These are phyloP conservation scores for Pao palembangensis DNA, from an alignment of 2,113 vertebrate genomes.

Conservation along the genomic window DNA sequence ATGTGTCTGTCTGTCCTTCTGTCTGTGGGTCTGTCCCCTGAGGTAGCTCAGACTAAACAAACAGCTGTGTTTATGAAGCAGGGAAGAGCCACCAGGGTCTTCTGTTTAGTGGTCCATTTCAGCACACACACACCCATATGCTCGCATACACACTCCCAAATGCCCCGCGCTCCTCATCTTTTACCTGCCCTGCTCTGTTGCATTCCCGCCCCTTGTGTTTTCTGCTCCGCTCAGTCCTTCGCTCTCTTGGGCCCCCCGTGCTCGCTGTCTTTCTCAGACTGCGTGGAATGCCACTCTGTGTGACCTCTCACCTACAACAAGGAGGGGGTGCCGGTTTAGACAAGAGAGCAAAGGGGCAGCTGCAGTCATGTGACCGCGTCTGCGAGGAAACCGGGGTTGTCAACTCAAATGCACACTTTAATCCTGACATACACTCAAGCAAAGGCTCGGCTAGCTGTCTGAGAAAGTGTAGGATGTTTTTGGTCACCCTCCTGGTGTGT, in stretches of 20 bases:
- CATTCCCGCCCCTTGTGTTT: slow-evolving; percentile 35
- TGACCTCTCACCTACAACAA: slow-evolving; percentile 80
- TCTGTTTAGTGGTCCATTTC: slow-evolving; percentile 67
- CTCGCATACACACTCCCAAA: slow-evolving; percentile 11
- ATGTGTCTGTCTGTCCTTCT: slow-evolving; percentile 63
- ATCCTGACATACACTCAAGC: slow-evolving; percentile 7
- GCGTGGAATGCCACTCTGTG: slow-evolving; percentile 77
- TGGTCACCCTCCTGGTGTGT: slow-evolving; percentile 30
- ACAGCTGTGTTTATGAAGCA: slow-evolving; percentile 70
- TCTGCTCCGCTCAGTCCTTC: slow-evolving; percentile 13
- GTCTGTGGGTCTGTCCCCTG: slow-evolving; percentile 60
- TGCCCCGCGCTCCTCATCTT: slow-evolving; percentile 49
- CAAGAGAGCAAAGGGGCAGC: slow-evolving; percentile 53
- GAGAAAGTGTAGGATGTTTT: slow-evolving; percentile 45
- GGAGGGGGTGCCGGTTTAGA: slow-evolving; percentile 61
- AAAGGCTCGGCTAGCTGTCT: slow-evolving; percentile 4
- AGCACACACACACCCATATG: slow-evolving; percentile 24
- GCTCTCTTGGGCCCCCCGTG: slow-evolving; percentile 26
- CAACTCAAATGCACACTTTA: slow-evolving; percentile 7
- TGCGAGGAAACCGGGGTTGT: slow-evolving; percentile 40
- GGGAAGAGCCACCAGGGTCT: slow-evolving; percentile 63
- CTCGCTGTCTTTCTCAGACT: slow-evolving; percentile 58
- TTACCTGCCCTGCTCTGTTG: slow-evolving; percentile 58
- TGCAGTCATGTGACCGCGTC: slow-evolving; percentile 66
- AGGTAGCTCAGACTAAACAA: slow-evolving; percentile 69